Percentiles rank a stretch among this genome's conserved stretches.
Evolutionary conservation across 2,797 vertebrate genomes (phyloP).

Genomic region (Pelochelys cantorii): DNA sequence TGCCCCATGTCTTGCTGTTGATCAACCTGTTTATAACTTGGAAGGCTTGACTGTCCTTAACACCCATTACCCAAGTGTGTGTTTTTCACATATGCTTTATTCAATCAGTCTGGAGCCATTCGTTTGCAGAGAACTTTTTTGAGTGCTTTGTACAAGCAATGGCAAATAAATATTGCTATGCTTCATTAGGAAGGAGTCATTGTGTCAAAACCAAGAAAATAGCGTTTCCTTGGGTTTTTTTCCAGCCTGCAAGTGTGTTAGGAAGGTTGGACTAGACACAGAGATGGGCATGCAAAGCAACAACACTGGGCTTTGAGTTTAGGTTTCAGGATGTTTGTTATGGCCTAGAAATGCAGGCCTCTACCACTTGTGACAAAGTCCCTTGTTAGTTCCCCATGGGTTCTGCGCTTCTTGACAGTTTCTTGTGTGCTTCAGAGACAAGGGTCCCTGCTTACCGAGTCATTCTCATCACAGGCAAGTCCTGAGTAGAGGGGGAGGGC

Average conservation of each 20-base stretch:
- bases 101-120: neutral
- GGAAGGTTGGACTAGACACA: neutral
- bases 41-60: neutral
- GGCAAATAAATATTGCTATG: neutral
- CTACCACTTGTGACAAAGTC: neutral
- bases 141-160: neutral
- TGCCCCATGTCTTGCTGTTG: neutral
- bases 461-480: too few species aligned
- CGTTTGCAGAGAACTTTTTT: neutral
- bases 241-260: neutral
- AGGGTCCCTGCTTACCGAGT: too few species aligned
- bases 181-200: constrained; percentile 6
- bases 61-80: fast-evolving
- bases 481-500: too few species aligned
- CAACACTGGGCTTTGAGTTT: neutral
- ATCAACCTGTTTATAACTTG: neutral
- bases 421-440: too few species aligned
- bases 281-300: neutral
- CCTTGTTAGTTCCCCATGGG: too few species aligned
- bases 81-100: neutral
- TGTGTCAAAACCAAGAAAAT: neutral
- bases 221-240: neutral
- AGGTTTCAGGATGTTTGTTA: neutral
- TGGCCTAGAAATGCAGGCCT: neutral
- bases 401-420: too few species aligned